phyloP scores from a whole-genome alignment of 2,888 invertebrate genomes.

The Andrena flavipes region DNA sequence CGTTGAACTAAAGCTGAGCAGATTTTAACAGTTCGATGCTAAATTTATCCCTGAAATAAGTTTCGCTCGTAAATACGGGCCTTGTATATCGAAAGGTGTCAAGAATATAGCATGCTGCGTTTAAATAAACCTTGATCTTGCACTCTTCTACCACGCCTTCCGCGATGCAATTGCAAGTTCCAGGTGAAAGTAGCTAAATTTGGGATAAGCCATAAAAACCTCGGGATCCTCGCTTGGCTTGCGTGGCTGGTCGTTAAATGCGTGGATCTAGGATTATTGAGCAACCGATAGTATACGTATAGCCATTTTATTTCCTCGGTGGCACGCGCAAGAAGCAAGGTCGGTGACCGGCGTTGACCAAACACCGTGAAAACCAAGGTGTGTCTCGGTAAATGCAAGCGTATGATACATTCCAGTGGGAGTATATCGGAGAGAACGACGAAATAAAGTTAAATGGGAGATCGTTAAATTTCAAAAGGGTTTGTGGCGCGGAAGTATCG shows the following conservation, averaged over 20 bases:
- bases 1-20: no score
- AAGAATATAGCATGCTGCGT: not conserved
- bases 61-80: not conserved
- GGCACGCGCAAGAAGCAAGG: slow-evolving; percentile 61
- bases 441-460: slow-evolving; percentile 29
- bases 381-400: slow-evolving; percentile 57
- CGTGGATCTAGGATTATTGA: not conserved
- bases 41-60: not conserved
- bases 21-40: no score
- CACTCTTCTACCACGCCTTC: not conserved
- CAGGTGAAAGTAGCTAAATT: not conserved
- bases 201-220: not conserved
- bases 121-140: not conserved
- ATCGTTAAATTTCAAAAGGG: not conserved
- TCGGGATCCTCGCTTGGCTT: not conserved
- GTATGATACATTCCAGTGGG: slow-evolving; percentile 47
- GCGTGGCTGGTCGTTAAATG: not conserved
- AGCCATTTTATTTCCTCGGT: slow-evolving; percentile 39
- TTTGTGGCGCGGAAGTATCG: slow-evolving; percentile 40
- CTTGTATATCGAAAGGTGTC: slow-evolving; percentile 9
- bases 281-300: slow-evolving; percentile 29
- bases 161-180: not conserved
- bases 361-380: slow-evolving; percentile 64
- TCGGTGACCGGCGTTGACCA: slow-evolving; percentile 77
- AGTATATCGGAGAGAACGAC: slow-evolving; percentile 40